These are phyloP conservation scores for Ecdyonurus torrentis DNA, from an alignment of 2,888 invertebrate genomes.

Conservation along the genomic window DNA sequence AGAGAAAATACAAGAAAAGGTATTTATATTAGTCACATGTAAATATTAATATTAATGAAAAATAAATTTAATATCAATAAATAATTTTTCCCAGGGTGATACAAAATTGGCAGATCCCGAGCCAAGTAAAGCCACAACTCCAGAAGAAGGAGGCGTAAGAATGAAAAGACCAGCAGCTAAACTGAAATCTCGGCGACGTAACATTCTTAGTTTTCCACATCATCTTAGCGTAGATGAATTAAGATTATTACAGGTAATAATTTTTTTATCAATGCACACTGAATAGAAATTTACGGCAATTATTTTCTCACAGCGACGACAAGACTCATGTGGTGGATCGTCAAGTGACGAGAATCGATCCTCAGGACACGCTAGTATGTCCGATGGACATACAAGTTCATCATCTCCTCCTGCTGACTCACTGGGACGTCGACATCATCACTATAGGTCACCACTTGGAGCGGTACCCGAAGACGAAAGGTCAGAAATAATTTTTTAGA, in stretches of 20 bases:
- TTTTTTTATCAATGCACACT: background rate
- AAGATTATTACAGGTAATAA: constrained; percentile 34
- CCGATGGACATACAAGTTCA: constrained; percentile 53
- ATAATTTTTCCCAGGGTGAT: background rate
- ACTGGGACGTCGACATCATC: constrained; percentile 33
- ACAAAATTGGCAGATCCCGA: background rate
- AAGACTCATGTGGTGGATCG: constrained; percentile 40
- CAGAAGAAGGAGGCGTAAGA: background rate
- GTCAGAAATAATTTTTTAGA: constrained; percentile 10
- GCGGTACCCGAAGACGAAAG: constrained; percentile 39
- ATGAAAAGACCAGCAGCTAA: constrained; percentile 16
- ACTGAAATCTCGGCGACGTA: constrained; percentile 22
- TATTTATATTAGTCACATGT: too few relatives aligned
- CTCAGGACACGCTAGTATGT: constrained; percentile 89
- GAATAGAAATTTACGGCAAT: background rate
- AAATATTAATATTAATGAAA: too few relatives aligned
- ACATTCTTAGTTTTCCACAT: constrained; percentile 27
- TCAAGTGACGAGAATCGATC: constrained; percentile 72
- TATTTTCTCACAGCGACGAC: constrained; percentile 3
- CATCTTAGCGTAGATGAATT: constrained; percentile 43
- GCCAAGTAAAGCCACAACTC: background rate
- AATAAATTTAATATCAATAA: background rate
- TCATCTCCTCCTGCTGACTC: constrained; percentile 29
- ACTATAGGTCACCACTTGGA: constrained; percentile 33
- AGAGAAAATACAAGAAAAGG: background rate